Evolutionary conservation across 2,888 invertebrate species (phyloP), one percentile per base, ranked within the genome.

Genomic region (Aleiodes testaceus): DNA sequence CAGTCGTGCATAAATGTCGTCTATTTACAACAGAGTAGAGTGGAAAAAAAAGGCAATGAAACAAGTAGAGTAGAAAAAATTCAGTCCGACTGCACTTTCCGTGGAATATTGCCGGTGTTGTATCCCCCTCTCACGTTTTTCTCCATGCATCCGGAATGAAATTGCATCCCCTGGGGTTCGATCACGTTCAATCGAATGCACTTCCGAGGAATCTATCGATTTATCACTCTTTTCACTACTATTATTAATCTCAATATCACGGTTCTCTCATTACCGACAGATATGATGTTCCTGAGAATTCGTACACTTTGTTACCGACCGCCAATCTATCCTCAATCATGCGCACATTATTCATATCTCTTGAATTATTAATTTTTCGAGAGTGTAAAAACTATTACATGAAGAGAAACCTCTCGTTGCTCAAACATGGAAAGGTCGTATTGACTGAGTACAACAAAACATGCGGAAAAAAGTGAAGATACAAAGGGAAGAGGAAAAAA

Each of bases 151-250:
- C 66, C 66, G 59, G 45, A 61, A 70, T 59, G 66, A 70, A 70
- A 70, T 70, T 70, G 65, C 66, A 70, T 70, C 66, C 50, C 66
- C 66, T 36, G 70, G 36, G 45, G 36, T 36, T 44, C n/a, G 61
- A 70, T 70, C 70, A 70, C 66, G 66, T 70, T 26, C 44, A 30
- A 14, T 50, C 66, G 44, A 66, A 66, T 66, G 61, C 49, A 66
- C 70, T 70, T 50, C 52, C 18, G 22, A 18, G 18, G 42, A 69
- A 22, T 36, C 36, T 66, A 66, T 66, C 66, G 66, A 63, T 69
- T 18, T 50, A 61, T 59, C 44, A 26, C 59, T 36, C 30, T 36
- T 52, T 11, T 52, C 3, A 18, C 20, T 50, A 0, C 22, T 52
- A 3, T 52, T 52, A 12, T 52, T 11, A 12, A 22, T 52, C 22